Conservation (phyloP, 2,797 vertebrate genomes). For the Acanthornis magna region DNA sequence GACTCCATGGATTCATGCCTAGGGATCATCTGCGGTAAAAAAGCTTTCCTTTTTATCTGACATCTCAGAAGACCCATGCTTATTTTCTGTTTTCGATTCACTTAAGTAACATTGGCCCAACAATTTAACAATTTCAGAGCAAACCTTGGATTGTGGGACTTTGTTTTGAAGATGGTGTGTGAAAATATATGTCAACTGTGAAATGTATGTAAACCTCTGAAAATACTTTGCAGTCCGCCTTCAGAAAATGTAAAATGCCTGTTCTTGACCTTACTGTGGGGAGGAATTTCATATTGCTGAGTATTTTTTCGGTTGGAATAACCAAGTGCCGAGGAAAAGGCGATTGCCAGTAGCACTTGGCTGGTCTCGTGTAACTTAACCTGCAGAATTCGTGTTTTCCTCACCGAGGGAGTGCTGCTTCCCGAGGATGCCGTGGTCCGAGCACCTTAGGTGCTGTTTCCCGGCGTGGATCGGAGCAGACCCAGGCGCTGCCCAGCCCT, state of each 20-base stretch:
- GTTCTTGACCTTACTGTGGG: not conserved
- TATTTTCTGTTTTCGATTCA: not conserved
- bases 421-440: not conserved
- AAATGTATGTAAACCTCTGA: not conserved
- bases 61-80: not conserved
- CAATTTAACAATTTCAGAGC: not conserved
- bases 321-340: not conserved
- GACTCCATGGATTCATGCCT: not conserved
- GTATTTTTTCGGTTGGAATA: not conserved
- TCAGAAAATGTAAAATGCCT: not conserved
- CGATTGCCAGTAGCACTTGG: not conserved
- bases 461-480: not conserved
- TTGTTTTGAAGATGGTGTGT: accelerated
- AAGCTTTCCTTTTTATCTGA: not conserved
- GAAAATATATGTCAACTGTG: not conserved
- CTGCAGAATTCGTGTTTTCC: not conserved
- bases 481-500: not conserved
- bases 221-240: not conserved
- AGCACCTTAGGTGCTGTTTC: not conserved
- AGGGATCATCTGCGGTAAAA: not conserved
- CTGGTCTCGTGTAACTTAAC: not conserved
- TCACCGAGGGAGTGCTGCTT: not conserved
- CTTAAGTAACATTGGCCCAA: not conserved
- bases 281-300: not conserved
- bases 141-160: not conserved